phyloP scores from a whole-genome alignment of 1,140 invertebrate genomes.

The Brachionus sp. region DNA sequence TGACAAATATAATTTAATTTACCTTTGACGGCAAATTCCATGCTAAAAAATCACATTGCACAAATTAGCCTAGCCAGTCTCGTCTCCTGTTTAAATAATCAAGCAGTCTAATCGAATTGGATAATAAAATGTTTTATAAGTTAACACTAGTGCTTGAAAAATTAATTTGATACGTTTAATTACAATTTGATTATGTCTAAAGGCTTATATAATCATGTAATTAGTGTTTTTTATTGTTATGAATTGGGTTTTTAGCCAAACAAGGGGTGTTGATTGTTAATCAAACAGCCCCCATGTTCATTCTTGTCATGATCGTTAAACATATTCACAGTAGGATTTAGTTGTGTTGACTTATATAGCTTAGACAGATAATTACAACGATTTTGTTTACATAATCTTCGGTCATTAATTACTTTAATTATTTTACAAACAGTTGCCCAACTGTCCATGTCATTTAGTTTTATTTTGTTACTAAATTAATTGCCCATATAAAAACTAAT shows the following conservation, averaged over 20 bases:
- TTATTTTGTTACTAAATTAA: not conserved
- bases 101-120: not conserved
- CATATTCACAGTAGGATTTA: not conserved
- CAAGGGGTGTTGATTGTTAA: slow-evolving; percentile 11
- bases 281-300: not conserved
- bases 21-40: not conserved
- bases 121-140: not conserved
- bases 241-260: not conserved
- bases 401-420: not conserved
- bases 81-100: not conserved
- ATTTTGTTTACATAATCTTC: not conserved
- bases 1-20: slow-evolving; percentile 32
- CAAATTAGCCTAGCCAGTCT: not conserved
- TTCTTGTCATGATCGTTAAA: not conserved
- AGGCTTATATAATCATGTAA: not conserved
- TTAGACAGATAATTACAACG: not conserved
- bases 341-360: not conserved
- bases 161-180: slow-evolving; percentile 25
- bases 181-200: not conserved
- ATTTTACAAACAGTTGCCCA: not conserved
- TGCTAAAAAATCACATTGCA: not conserved
- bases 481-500: not conserved
- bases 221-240: not conserved
- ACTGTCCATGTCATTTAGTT: not conserved
- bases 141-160: not conserved